Percentiles rank a stretch among this genome's conserved stretches.
Conservation (phyloP, 1,140 invertebrate species). For the Laodelphax striatellus region DNA sequence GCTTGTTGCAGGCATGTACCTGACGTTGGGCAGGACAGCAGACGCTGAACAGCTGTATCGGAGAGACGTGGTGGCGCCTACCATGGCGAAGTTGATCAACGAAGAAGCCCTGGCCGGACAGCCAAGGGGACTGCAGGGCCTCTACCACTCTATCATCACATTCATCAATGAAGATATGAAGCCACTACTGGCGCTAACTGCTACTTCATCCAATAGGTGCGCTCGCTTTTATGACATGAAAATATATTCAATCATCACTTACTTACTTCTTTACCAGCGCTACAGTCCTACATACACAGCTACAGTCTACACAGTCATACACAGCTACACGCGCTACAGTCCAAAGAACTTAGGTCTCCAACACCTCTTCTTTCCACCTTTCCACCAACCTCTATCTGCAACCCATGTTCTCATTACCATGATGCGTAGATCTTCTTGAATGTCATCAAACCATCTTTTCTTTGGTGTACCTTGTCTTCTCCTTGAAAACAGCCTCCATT, state of each 20-base stretch:
- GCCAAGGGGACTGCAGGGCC: slow-evolving; percentile 56
- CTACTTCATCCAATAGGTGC: slow-evolving; percentile 7
- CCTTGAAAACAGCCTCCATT: too few species aligned
- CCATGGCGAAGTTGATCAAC: slow-evolving; percentile 59
- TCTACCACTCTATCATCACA: slow-evolving; percentile 59
- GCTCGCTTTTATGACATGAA: not conserved
- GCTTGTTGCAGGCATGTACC: slow-evolving; percentile 8
- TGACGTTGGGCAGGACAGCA: slow-evolving; percentile 12
- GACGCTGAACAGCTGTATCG: slow-evolving; percentile 24
- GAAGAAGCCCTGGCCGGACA: slow-evolving; percentile 58
- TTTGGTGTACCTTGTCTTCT: too few species aligned
- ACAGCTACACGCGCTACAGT: too few species aligned
- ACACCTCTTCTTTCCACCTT: too few species aligned
- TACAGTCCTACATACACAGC: too few species aligned
- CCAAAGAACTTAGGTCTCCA: too few species aligned
- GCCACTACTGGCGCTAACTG: slow-evolving; percentile 10
- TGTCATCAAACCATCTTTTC: too few species aligned
- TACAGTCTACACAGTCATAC: too few species aligned
- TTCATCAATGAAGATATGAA: slow-evolving; percentile 44
- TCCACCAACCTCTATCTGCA: too few species aligned
- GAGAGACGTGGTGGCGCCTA: slow-evolving; percentile 56
- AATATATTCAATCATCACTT: slow-evolving; percentile 10
- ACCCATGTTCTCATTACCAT: too few species aligned
- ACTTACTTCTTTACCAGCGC: too few species aligned
- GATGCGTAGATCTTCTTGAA: too few species aligned